Conservation (phyloP, 2,113 vertebrate genomes). For the Peromyscus maniculatus region DNA sequence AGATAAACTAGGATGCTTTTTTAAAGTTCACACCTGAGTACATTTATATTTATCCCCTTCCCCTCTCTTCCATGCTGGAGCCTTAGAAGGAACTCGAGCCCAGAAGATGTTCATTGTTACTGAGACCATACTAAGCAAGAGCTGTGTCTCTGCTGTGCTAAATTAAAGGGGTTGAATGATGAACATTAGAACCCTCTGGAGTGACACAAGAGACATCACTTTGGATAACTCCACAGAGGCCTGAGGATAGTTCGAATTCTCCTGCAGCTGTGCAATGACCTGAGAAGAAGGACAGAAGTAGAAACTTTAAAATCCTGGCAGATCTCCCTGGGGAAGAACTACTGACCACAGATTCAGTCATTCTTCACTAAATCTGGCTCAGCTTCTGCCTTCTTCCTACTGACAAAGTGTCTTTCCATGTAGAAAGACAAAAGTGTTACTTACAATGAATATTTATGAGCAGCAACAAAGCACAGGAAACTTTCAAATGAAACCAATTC, state of each 20-base stretch:
- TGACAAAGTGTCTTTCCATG: slow-evolving; percentile 29
- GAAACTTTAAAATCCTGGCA: background rate
- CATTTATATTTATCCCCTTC: background rate
- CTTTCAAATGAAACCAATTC: slow-evolving; percentile 39
- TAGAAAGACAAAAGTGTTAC: slow-evolving; percentile 41
- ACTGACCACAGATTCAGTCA: background rate
- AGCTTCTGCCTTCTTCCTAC: slow-evolving; percentile 12
- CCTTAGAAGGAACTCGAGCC: slow-evolving; percentile 53
- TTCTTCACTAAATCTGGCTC: slow-evolving; percentile 19
- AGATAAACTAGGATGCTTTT: background rate
- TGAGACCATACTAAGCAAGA: slow-evolving; percentile 1
- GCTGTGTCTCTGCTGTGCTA: background rate
- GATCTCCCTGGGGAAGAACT: slow-evolving; percentile 27
- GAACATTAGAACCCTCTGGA: background rate
- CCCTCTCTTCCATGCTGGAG: background rate
- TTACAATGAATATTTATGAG: slow-evolving; percentile 62
- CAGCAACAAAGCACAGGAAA: slow-evolving; percentile 52
- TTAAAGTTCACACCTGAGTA: background rate
- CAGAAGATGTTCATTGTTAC: background rate
- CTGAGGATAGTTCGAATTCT: background rate
- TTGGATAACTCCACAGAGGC: background rate
- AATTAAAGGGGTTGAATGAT: background rate
- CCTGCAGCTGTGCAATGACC: background rate
- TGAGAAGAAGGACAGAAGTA: background rate
- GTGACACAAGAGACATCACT: background rate